Evolutionary conservation across 2,113 vertebrate genomes (phyloP).

Genomic region (Syngnathoides biaculeatus): DNA sequence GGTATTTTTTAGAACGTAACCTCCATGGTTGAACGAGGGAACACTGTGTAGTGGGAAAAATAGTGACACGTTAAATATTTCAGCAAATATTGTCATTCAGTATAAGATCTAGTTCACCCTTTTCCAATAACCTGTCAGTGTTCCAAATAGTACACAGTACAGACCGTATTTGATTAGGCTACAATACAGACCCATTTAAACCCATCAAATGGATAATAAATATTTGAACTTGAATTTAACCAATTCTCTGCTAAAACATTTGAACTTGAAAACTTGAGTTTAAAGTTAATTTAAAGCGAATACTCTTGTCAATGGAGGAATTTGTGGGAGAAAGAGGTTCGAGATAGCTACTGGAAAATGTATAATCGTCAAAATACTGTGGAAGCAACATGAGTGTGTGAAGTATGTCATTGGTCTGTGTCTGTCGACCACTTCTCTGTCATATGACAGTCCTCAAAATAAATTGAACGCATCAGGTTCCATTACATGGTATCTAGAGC

Average conservation of each 20-base stretch:
- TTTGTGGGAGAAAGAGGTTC: background rate
- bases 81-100: too few relatives aligned
- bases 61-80: too few relatives aligned
- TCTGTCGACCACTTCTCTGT: constrained; percentile 54
- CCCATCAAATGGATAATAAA: background rate
- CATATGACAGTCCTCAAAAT: constrained; percentile 66
- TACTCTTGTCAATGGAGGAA: background rate
- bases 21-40: too few relatives aligned
- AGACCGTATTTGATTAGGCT: background rate
- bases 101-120: background rate
- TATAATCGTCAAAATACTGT: background rate
- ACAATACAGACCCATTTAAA: background rate
- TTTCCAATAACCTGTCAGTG: background rate
- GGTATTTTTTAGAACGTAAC: too few relatives aligned
- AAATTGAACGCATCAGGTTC: constrained; percentile 58
- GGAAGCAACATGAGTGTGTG: background rate
- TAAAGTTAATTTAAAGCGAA: background rate
- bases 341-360: background rate
- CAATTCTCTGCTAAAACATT: background rate
- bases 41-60: too few relatives aligned
- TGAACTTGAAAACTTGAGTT: background rate
- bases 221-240: background rate
- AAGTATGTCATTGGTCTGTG: constrained; percentile 35
- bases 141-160: background rate
- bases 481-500: constrained; percentile 23